Base-by-base conservation (phyloP, 2,113 vertebrate genomes). In the Progne subis region DNA sequence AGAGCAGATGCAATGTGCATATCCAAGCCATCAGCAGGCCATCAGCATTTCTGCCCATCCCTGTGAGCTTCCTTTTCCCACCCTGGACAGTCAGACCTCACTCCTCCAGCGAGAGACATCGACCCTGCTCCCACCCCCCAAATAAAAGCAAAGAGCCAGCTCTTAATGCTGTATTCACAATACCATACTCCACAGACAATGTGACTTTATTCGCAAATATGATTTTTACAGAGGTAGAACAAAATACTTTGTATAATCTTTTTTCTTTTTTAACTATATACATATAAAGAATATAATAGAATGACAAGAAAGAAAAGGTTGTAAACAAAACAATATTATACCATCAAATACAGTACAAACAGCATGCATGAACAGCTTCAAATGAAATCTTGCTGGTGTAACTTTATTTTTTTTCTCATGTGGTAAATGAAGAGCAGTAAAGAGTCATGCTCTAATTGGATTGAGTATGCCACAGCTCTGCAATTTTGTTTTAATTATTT, bases 151-250 rank as follows among this genome's bases (percentile, higher is more conserved):
- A 87, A 81, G 60, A 71, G 94, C 81, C 75, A 97, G 92, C 82
- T 87, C 37, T 63, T 74, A 80, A 95, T 97, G 95, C 97, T 88
- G 95, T 91, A 97, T 93, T 92, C 97, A 95, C 96, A 93, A 60
- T 96, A 86, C 86, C 28, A 23, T 60, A 98, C 96, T 97, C 95
- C 98, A 98, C 98, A 96, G 82, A 98, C 97, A 96, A 95, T 61
- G 77, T 94, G 92, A 98, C 98, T 98, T 98, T 98, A 98, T 98
- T 98, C 98, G 98, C 97, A 98, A 97, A 92, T 92, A 85, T 94
- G 93, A 84, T 97, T 97, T 97, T 98, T 97, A 97, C 98, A 98
- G 97, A 97, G 93, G 98, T 97, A 98, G 98, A 98, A 98, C 98
- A 98, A 98, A 98, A 98, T 98, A 98, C 97, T 97, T 97, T 96